Percentiles rank a stretch among this genome's conserved stretches.
These are phyloP conservation scores for Hirundo rustica DNA, from an alignment of 2,797 vertebrate genomes.

Conservation along the genomic window DNA sequence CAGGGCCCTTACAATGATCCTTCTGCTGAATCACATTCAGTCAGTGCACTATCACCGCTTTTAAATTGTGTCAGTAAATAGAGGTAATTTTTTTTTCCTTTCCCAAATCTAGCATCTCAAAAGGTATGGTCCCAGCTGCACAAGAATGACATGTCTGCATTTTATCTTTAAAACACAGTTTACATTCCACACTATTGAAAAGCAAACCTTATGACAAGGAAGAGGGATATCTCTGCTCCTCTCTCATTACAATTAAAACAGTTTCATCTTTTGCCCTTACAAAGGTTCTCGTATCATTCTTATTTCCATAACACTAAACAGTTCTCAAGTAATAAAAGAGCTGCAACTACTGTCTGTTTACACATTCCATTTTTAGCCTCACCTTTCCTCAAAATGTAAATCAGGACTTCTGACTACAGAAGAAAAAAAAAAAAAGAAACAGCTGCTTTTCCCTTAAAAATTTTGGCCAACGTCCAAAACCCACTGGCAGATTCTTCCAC, in stretches of 20 bases:
- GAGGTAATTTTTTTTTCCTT: background rate
- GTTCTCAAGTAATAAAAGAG: background rate
- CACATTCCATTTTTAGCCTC: background rate
- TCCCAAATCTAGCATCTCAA: background rate
- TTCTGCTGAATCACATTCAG: background rate
- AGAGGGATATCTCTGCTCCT: background rate
- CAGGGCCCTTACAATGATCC: background rate
- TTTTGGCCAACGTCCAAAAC: background rate
- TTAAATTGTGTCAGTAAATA: background rate
- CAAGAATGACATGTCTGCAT: background rate
- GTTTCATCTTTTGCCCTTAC: background rate
- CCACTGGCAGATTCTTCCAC: background rate
- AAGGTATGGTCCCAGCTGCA: background rate
- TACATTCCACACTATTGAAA: background rate
- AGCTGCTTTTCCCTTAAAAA: background rate
- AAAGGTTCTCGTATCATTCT: background rate
- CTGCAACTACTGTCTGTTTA: background rate
- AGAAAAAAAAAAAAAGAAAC: no score
- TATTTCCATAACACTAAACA: background rate
- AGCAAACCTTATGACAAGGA: background rate
- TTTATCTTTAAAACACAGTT: background rate
- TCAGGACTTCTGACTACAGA: background rate
- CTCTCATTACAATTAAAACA: background rate
- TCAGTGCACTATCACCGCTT: background rate
- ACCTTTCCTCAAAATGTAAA: background rate